These are phyloP conservation scores for Microctonus brassicae DNA, from an alignment of 2,888 invertebrate genomes.

Conservation along the genomic window DNA sequence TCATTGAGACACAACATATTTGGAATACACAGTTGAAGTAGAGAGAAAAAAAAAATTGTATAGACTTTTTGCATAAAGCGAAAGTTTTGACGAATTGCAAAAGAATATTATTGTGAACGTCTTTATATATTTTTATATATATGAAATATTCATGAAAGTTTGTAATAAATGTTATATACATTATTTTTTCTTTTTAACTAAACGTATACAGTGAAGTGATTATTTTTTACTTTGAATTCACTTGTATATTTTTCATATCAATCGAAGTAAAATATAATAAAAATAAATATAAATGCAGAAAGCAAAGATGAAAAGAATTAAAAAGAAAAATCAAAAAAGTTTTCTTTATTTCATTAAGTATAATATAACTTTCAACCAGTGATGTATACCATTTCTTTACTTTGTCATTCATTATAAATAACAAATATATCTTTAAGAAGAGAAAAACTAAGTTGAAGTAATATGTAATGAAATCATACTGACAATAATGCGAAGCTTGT, in stretches of 20 bases:
- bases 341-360: no score
- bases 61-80: background rate
- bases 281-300: no score
- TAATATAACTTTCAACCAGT: no score
- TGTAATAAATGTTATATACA: background rate
- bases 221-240: background rate
- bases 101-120: background rate
- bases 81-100: background rate
- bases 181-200: background rate
- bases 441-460: no score
- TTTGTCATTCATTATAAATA: no score
- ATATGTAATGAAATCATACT: no score
- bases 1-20: background rate
- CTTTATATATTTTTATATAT: background rate
- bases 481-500: no score
- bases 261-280: background rate
- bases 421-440: no score
- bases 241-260: background rate
- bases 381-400: no score
- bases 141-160: background rate
- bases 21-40: background rate
- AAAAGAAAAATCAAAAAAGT: background rate
- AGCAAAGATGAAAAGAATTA: background rate
- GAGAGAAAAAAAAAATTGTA: background rate
- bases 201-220: background rate